Percentiles rank a stretch among this genome's conserved stretches.
phyloP scores from a whole-genome alignment of 2,113 vertebrate genomes.

The Coptodon bakossiorum region DNA sequence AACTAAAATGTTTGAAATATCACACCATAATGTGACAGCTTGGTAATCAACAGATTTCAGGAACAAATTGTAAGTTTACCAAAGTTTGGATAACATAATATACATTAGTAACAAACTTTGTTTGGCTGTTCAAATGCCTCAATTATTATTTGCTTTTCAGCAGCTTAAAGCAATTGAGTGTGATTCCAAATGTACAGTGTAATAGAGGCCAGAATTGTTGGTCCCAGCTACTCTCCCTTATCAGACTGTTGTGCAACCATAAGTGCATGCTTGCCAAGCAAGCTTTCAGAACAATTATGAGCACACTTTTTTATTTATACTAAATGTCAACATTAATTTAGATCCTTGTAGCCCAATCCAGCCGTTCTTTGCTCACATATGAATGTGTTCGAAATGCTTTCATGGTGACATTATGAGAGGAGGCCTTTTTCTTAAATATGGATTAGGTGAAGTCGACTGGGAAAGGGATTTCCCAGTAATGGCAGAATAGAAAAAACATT shows the following conservation, averaged over 20 bases:
- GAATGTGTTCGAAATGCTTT: neutral
- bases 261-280: neutral
- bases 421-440: neutral
- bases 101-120: neutral
- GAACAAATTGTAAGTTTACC: neutral
- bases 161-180: neutral
- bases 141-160: neutral
- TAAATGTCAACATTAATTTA: neutral
- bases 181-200: neutral
- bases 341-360: neutral
- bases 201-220: neutral
- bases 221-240: neutral
- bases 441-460: neutral
- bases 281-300: neutral
- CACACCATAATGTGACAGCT: neutral
- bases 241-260: neutral
- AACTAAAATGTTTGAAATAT: neutral
- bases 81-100: neutral
- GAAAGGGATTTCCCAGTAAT: conserved; percentile 5
- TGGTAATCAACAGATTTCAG: neutral
- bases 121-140: neutral
- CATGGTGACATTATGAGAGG: neutral
- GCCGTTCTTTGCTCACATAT: neutral
- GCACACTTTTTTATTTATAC: neutral
- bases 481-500: neutral